Evolutionary conservation across 92 coral and sea anemone genomes (phyloP).

Genomic region (Meandrina meandrites): DNA sequence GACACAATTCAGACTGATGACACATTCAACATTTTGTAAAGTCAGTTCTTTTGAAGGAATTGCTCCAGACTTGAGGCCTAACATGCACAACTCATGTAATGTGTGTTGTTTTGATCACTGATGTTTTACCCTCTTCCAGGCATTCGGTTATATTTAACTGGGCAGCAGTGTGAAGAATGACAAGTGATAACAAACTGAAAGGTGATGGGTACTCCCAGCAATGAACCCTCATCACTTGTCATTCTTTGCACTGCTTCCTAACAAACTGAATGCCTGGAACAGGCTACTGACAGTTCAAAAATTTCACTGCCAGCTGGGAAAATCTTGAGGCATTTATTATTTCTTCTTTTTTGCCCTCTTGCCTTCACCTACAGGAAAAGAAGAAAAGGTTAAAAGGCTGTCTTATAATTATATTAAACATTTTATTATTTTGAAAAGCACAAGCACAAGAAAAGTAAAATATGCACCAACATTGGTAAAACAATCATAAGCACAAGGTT

Average conservation of each 20-base stretch:
- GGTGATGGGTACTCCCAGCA: no score
- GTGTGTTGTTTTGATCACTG: neutral
- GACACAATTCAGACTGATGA: neutral
- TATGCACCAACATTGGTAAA: neutral
- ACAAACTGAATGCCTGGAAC: no score
- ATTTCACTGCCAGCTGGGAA: neutral
- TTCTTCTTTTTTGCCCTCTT: slow-evolving; percentile 94
- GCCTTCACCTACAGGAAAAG: slow-evolving; percentile 82
- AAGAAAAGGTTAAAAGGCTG: neutral
- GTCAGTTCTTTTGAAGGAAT: neutral
- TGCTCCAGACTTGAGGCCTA: neutral
- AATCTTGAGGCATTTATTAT: neutral
- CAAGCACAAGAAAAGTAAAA: neutral
- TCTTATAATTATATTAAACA: neutral
- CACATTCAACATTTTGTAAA: neutral
- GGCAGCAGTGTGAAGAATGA: no score
- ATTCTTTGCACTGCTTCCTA: no score
- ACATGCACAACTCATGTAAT: neutral
- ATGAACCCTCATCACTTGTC: no score
- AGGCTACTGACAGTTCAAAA: no score
- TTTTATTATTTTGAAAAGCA: neutral
- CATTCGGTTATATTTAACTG: no score
- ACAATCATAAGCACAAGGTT: neutral
- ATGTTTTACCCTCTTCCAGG: no score
- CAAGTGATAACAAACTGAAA: no score